phyloP scores from a whole-genome alignment of 2,888 invertebrate genomes.

The Clusia tigrina region DNA sequence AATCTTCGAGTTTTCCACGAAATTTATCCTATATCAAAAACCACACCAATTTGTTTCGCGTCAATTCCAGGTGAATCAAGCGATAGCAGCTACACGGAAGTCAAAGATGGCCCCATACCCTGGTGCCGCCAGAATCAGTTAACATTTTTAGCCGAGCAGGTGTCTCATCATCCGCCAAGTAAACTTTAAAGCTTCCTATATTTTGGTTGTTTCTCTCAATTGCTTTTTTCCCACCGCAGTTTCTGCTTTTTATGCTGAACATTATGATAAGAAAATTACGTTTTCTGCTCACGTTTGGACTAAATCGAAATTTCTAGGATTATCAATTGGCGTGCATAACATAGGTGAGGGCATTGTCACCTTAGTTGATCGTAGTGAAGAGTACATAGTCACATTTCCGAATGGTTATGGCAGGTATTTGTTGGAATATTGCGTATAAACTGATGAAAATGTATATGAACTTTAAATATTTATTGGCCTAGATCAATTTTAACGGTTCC shows the following conservation, averaged over 20 bases:
- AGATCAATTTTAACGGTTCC: constrained; percentile 97
- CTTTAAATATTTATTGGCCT: constrained; percentile 20
- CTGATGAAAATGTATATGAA: too few relatives aligned
- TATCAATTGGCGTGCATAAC: constrained; percentile 97
- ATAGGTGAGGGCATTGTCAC: constrained; percentile 95
- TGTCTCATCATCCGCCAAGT: constrained; percentile 99
- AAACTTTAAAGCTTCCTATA: constrained; percentile 47
- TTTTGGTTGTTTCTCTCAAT: background rate
- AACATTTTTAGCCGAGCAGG: constrained; percentile 96
- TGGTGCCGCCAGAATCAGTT: constrained; percentile 90
- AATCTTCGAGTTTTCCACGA: too few relatives aligned
- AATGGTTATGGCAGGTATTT: constrained; percentile 92
- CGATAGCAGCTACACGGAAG: constrained; percentile 58
- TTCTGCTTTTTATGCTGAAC: constrained; percentile 99
- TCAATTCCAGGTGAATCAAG: constrained; percentile 40
- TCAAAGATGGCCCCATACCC: constrained; percentile 86
- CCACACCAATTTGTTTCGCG: too few relatives aligned
- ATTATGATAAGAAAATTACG: constrained; percentile 86
- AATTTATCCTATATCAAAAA: too few relatives aligned
- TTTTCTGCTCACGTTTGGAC: constrained; percentile 98
- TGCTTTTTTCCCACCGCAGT: constrained; percentile 67
- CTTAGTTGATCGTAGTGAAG: constrained; percentile 88
- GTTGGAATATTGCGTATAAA: background rate
- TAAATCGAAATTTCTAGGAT: constrained; percentile 97
- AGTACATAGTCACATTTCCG: constrained; percentile 96